A percentile compares a stretch with the other conserved stretches of the same genome.
phyloP scores from a whole-genome alignment of 2,888 invertebrate genomes.

The Lochmaea crataegi region DNA sequence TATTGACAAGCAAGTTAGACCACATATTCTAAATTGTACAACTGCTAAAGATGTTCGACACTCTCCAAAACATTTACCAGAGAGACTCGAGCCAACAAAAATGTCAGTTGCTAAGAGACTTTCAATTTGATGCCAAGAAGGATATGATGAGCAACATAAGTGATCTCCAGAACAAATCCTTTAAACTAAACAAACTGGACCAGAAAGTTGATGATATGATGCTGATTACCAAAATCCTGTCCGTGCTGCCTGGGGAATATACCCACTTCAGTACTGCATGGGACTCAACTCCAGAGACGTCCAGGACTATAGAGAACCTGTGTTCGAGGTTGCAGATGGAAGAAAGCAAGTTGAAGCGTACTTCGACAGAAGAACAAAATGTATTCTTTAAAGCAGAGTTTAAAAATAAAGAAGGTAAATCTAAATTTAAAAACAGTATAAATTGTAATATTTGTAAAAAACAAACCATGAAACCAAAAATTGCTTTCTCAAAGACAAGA shows the following conservation, averaged over 20 bases:
- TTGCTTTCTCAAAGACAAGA: not conserved
- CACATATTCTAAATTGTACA: constrained; percentile 8
- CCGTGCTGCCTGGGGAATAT: constrained; percentile 21
- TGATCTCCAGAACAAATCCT: constrained; percentile 2
- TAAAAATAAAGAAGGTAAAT: not conserved
- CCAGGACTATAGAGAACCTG: not conserved
- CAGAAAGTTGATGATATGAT: constrained; percentile 13
- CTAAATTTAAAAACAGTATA: not conserved
- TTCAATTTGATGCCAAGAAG: constrained; percentile 4
- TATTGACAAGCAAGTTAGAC: constrained; percentile 2
- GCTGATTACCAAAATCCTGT: constrained; percentile 17
- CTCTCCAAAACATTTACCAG: constrained; percentile 7
- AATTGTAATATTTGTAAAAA: not conserved
- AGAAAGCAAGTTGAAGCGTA: not conserved
- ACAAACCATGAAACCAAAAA: not conserved
- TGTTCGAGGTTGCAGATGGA: not conserved
- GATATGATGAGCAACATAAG: constrained; percentile 17
- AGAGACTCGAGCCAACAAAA: constrained; percentile 11
- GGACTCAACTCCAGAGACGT: constrained; percentile 12
- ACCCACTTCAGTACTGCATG: constrained; percentile 23
- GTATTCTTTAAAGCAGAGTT: not conserved
- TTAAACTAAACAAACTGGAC: constrained; percentile 12
- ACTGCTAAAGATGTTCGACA: constrained; percentile 13
- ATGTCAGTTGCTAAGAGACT: constrained; percentile 4
- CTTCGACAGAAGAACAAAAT: not conserved